Percentiles rank a stretch among this genome's conserved stretches.
Conservation (phyloP, 2,888 invertebrate genomes). For the Apoderus coryli region DNA sequence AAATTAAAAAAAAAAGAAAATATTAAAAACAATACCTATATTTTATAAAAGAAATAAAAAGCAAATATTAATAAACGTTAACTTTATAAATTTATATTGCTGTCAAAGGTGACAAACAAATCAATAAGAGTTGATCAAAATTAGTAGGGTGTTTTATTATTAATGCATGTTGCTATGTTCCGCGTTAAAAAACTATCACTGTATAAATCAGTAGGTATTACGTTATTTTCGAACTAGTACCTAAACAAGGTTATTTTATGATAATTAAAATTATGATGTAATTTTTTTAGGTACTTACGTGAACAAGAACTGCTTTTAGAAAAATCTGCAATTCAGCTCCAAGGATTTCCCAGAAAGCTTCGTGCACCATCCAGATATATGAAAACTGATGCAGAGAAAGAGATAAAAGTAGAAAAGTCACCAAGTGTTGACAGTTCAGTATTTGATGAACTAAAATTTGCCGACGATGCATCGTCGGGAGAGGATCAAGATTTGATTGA, state of each 20-base stretch:
- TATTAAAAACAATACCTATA: constrained; percentile 2
- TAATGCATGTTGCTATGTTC: too few relatives aligned
- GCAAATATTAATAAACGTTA: too few relatives aligned
- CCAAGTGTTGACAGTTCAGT: constrained; percentile 43
- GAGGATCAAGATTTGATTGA: constrained; percentile 21
- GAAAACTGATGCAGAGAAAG: constrained; percentile 38
- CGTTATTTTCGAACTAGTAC: too few relatives aligned
- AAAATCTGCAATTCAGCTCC: constrained; percentile 24
- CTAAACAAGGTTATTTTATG: too few relatives aligned
- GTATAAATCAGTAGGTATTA: too few relatives aligned
- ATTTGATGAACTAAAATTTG: constrained; percentile 53
- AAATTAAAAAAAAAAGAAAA: constrained; percentile 2
- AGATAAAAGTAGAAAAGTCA: constrained; percentile 52
- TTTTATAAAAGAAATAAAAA: too few relatives aligned
- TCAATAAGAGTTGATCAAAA: too few relatives aligned
- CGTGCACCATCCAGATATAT: constrained; percentile 14
- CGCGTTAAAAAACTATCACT: too few relatives aligned
- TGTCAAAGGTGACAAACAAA: too few relatives aligned
- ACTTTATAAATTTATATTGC: too few relatives aligned
- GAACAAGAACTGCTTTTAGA: constrained; percentile 21
- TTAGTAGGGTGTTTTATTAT: too few relatives aligned
- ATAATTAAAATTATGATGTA: too few relatives aligned
- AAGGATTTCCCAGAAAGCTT: constrained; percentile 23
- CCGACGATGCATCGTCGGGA: constrained; percentile 50
- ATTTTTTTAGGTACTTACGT: constrained; percentile 14